Evolutionary conservation across 1,140 invertebrate genomes (phyloP).

Genomic region (Zaprionus lachaisei): DNA sequence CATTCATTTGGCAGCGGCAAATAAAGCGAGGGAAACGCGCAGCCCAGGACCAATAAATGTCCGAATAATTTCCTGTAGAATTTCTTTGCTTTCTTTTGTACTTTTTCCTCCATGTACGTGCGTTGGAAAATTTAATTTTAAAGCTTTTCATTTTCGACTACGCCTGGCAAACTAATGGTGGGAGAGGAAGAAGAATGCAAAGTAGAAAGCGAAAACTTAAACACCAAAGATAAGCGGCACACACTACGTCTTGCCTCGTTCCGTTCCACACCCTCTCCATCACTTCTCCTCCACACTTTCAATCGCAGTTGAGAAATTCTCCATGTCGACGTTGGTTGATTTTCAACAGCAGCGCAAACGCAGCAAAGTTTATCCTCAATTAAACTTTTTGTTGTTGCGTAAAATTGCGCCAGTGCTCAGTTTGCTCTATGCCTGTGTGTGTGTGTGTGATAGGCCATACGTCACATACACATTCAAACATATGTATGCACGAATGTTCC

Average conservation of each 20-base stretch:
- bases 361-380: conserved; percentile 81
- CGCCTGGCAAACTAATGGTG: conserved; percentile 30
- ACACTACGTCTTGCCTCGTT: conserved; percentile 8
- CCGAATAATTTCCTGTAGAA: conserved; percentile 43
- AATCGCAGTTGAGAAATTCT: conserved; percentile 50
- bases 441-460: conserved; percentile 67
- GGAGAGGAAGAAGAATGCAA: conserved; percentile 38
- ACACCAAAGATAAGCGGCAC: conserved; percentile 46
- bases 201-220: conserved; percentile 56
- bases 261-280: too few species aligned
- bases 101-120: conserved; percentile 8
- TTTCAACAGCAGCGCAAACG: conserved; percentile 80
- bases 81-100: background rate
- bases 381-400: conserved; percentile 81
- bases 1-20: conserved; percentile 62
- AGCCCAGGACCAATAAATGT: conserved; percentile 66
- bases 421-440: conserved; percentile 26
- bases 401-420: conserved; percentile 69
- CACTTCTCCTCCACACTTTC: conserved; percentile 19
- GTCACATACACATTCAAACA: conserved; percentile 38
- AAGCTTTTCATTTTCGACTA: conserved; percentile 30
- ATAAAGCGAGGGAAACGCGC: conserved; percentile 45
- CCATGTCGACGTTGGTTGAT: conserved; percentile 68
- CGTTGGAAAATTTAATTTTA: conserved; percentile 44
- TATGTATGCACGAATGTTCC: conserved; percentile 8